Conservation (phyloP, 2,113 vertebrate genomes). For the Ophthalmolycus amberensis region DNA sequence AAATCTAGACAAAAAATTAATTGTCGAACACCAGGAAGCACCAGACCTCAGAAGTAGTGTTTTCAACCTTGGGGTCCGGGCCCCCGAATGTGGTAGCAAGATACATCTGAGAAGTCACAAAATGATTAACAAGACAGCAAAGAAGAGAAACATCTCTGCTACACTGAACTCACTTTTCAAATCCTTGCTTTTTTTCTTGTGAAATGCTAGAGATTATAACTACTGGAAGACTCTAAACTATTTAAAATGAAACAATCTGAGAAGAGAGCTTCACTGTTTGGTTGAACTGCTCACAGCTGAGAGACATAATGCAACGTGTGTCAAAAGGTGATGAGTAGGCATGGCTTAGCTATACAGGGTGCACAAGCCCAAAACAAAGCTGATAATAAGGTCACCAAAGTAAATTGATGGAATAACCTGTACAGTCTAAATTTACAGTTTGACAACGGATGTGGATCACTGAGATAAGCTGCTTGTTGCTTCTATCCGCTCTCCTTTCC, state of each 20-base stretch:
- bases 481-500: background rate
- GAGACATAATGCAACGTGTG: too few relatives aligned
- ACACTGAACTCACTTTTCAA: background rate
- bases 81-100: background rate
- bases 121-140: background rate
- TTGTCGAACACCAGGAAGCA: background rate
- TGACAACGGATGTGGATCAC: background rate
- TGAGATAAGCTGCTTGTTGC: background rate
- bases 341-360: background rate
- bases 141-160: background rate
- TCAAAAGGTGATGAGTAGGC: too few relatives aligned
- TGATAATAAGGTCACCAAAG: background rate
- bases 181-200: background rate
- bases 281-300: too few relatives aligned
- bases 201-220: background rate
- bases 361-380: background rate
- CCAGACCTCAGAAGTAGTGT: background rate
- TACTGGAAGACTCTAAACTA: too few relatives aligned
- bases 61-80: background rate
- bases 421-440: background rate
- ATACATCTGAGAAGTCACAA: background rate
- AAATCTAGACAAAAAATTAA: background rate
- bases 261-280: too few relatives aligned
- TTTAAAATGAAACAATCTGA: too few relatives aligned
- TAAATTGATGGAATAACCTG: background rate